phyloP scores from a whole-genome alignment of 2,113 vertebrate genomes.

The Microtus pennsylvanicus region DNA sequence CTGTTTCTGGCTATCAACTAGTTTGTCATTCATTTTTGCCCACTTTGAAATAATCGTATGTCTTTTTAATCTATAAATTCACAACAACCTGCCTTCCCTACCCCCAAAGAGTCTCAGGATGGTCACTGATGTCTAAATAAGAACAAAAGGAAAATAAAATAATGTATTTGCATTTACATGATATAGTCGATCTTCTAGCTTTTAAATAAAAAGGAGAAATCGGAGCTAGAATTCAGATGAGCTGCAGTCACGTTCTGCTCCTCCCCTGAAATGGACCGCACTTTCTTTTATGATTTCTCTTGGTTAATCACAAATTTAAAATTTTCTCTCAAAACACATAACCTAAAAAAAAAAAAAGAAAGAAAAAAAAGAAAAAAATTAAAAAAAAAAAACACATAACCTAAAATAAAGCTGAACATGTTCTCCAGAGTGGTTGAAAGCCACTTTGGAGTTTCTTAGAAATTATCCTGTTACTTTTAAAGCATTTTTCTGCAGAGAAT shows the following conservation, averaged over 20 bases:
- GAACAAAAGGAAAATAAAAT: slow-evolving; percentile 16
- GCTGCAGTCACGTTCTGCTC: background rate
- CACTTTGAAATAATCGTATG: slow-evolving; percentile 28
- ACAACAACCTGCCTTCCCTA: background rate
- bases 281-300: background rate
- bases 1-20: background rate
- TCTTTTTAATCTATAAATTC: slow-evolving; percentile 52
- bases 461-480: slow-evolving; percentile 6
- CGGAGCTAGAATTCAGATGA: slow-evolving; percentile 31
- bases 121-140: slow-evolving; percentile 25
- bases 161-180: slow-evolving; percentile 3
- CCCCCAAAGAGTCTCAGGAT: background rate
- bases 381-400: background rate
- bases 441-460: slow-evolving; percentile 12
- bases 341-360: background rate
- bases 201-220: background rate
- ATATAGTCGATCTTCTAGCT: background rate
- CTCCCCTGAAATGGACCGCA: background rate
- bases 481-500: background rate
- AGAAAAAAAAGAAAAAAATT: no score
- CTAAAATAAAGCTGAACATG: slow-evolving; percentile 32
- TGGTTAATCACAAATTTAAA: slow-evolving; percentile 11
- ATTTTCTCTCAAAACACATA: background rate
- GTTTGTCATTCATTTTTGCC: slow-evolving; percentile 3
- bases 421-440: background rate